Evolutionary conservation across 35 echinoderm and acorn worm genomes (phyloP), one percentile per base, ranked within the genome.

Genomic region (Heliocidaris tuberculata): DNA sequence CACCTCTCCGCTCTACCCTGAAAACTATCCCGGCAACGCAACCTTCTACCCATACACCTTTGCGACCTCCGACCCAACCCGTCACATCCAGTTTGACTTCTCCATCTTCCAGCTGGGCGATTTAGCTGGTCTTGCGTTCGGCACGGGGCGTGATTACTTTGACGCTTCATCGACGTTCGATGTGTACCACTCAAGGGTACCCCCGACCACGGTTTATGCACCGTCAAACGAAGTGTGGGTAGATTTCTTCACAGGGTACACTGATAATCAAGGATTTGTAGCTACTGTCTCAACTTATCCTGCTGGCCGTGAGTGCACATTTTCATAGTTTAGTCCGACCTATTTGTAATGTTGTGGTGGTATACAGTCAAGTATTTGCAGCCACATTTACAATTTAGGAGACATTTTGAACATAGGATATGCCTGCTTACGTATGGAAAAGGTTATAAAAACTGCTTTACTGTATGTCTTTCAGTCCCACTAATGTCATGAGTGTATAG

Each of bases 1-100:
- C 91, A 93, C 91, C 8, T 93, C 91, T 21, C 91, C 91, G 7
- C 19, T 29, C 50, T 93, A 93, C 50, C 91, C 91, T 30, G 49
- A 27, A 31, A 32, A 32, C 50, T 93, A 93, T 48, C 1, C 91
- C 21, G 91, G 91, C 91, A 93, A 93, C 50, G 16, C 2, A 47
- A 52, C 47, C n/a, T 30, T 50, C 50, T 59, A 9, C 50, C 50
- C 29, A 12, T 93, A 59, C 17, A 50, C 91, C 50, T 93, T 93
- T 29, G 19, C 29, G 6, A 27, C 48, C 48, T 11, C 47, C 5
- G 91, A 93, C 91, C 48, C 91, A 0, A 59, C 12, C 91, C 19
- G 50, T 15, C 48, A 52, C 50, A 59, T 93, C 50, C n/a, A n/a
- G 47, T 93, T 93, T n/a, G 50, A 93, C 7, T 93, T 93, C 91